Percentiles rank a stretch among this genome's conserved stretches.
Conservation (phyloP, 2,797 vertebrate genomes). For the Tokudaia tokunoshimensis region DNA sequence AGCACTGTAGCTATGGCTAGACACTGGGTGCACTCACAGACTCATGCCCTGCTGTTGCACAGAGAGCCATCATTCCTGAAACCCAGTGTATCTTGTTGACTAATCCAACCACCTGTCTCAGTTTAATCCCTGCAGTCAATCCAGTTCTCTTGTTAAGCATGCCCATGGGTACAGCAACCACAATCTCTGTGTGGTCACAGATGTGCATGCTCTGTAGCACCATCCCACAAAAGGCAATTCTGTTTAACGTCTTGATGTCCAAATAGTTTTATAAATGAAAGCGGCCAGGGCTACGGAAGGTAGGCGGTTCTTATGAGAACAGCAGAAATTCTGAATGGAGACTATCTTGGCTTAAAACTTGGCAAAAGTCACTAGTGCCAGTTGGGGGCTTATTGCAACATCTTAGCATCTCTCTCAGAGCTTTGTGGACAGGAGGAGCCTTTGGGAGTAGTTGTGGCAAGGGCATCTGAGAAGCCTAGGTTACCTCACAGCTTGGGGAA, state of each 20-base stretch:
- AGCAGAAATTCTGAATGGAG: neutral
- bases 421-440: neutral
- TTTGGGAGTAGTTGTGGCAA: neutral
- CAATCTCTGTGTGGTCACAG: neutral
- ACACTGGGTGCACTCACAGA: too few species aligned
- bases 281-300: neutral
- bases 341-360: neutral
- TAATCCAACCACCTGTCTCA: neutral
- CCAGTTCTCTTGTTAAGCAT: neutral
- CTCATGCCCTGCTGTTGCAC: accelerated
- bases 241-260: neutral
- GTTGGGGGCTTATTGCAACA: neutral
- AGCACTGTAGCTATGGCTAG: accelerated
- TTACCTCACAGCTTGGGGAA: neutral
- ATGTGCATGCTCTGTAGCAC: neutral
- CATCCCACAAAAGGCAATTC: neutral
- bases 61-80: too few species aligned
- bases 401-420: neutral
- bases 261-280: neutral
- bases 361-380: neutral
- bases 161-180: neutral
- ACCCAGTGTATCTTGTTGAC: neutral
- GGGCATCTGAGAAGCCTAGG: neutral
- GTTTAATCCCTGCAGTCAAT: neutral
- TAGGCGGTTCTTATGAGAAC: neutral